Conservation (phyloP, 2,797 vertebrate species). For the Gephyroberyx darwinii region DNA sequence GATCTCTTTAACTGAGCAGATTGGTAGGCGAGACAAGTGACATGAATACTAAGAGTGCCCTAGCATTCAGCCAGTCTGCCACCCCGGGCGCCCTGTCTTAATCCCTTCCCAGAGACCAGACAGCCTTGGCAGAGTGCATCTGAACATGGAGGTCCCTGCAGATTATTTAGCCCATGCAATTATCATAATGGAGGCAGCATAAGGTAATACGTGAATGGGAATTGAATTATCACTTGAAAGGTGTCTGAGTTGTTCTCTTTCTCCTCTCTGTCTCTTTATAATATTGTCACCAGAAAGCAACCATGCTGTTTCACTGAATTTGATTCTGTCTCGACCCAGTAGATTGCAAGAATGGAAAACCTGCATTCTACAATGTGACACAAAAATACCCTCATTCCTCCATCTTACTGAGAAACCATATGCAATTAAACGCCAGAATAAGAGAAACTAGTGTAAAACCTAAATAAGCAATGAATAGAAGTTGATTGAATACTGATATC, state of each 20-base stretch:
- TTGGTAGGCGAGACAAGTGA: conserved; percentile 67
- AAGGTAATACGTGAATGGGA: conserved; percentile 74
- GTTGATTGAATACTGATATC: neutral
- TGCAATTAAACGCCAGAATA: neutral
- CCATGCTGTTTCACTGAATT: conserved; percentile 29
- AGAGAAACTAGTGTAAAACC: neutral
- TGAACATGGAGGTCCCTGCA: conserved; percentile 69
- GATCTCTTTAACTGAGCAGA: conserved; percentile 69
- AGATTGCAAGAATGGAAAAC: neutral
- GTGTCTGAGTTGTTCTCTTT: conserved; percentile 50
- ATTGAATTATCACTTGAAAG: conserved; percentile 73
- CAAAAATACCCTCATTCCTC: neutral
- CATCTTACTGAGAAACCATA: neutral
- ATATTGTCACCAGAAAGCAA: conserved; percentile 31
- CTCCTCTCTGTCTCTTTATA: conserved; percentile 34
- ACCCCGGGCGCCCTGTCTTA: conserved; percentile 73
- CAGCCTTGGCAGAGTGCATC: conserved; percentile 71
- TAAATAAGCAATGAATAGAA: neutral
- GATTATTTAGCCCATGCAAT: conserved; percentile 83
- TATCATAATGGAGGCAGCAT: conserved; percentile 83
- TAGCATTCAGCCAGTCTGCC: conserved; percentile 66
- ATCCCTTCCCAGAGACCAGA: conserved; percentile 75
- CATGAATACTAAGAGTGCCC: conserved; percentile 76
- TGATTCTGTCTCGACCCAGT: neutral
- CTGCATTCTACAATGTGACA: neutral